These are phyloP conservation scores for Elaeidobius kamerunicus DNA, from an alignment of 2,888 invertebrate species.

Conservation along the genomic window DNA sequence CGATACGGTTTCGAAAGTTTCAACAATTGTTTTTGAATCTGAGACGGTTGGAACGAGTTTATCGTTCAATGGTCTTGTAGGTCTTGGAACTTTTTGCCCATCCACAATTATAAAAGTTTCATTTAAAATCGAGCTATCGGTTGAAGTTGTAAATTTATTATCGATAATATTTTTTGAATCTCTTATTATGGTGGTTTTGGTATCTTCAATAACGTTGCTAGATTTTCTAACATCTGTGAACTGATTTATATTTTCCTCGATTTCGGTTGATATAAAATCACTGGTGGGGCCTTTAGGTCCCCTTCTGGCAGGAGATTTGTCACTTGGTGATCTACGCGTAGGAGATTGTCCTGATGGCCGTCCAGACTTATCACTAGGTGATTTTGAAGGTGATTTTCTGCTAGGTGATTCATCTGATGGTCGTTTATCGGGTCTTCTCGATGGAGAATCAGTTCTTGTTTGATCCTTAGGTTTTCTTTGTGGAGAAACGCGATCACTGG, in stretches of 20 bases:
- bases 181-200: constrained; percentile 23
- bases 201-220: background rate
- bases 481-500: constrained; percentile 9
- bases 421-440: constrained; percentile 23
- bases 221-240: constrained; percentile 20
- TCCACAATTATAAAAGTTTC: constrained; percentile 30
- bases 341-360: constrained; percentile 7
- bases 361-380: constrained; percentile 12
- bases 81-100: constrained; percentile 12
- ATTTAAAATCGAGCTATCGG: constrained; percentile 24
- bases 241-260: constrained; percentile 38
- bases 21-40: constrained; percentile 37
- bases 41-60: constrained; percentile 15
- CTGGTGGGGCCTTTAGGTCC: constrained; percentile 22
- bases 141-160: constrained; percentile 13
- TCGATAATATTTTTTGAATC: constrained; percentile 33
- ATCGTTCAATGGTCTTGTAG: constrained; percentile 8
- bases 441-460: constrained; percentile 17
- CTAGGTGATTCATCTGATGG: constrained; percentile 19
- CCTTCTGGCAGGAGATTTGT: constrained; percentile 16
- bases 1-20: constrained; percentile 38
- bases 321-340: background rate
- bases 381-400: constrained; percentile 21
- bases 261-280: constrained; percentile 39
- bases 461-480: constrained; percentile 8